Evolutionary conservation across 2,797 vertebrate genomes (phyloP), one percentile per base, ranked within the genome.

Genomic region (Gobionotothen gibberifrons): DNA sequence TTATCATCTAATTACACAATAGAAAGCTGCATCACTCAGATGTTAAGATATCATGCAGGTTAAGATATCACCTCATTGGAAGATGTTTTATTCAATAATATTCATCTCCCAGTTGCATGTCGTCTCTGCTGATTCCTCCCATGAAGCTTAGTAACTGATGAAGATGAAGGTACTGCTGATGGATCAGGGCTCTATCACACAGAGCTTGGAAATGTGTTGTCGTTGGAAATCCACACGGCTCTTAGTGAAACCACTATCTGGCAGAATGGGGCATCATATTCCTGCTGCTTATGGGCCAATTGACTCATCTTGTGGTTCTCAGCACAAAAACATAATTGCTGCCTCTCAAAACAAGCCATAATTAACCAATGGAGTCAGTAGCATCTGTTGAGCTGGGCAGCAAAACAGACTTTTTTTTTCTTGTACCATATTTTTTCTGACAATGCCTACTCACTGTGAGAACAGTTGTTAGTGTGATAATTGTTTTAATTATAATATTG

Each of bases 271-370:
- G 85, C 82, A 82, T 87, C 75, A 65, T 81, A 82, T 80, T 82
- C 62, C 72, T 58, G 76, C 81, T 88, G 83, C 81, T 79, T 69
- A 72, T 43, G 51, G 54, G 74, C 86, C 84, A 88, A 74, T 85
- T 85, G 81, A 89, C 82, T 91, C 84, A 59, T 86, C 79, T 89
- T 87, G 81, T 86, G 84, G 86, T 87, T 87, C 78, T 86, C 74
- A 78, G 79, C 81, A 80, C 72, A 88, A 91, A 92, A 88, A 87
- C 82, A 87, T 92, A 93, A 94, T 89, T 86, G 76, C 87, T 85
- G 77, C 89, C 85, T 90, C 85, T 90, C 85, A 82, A 89, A 91
- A 88, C 78, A 86, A 89, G 86, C 82, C 87, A 80, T 92, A 90
- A 94, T 95, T 92, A 93, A 88, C 83, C 86, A 87, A 83, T 87